phyloP scores from a whole-genome alignment of 2,888 invertebrate genomes.

The Drosophila atripex region DNA sequence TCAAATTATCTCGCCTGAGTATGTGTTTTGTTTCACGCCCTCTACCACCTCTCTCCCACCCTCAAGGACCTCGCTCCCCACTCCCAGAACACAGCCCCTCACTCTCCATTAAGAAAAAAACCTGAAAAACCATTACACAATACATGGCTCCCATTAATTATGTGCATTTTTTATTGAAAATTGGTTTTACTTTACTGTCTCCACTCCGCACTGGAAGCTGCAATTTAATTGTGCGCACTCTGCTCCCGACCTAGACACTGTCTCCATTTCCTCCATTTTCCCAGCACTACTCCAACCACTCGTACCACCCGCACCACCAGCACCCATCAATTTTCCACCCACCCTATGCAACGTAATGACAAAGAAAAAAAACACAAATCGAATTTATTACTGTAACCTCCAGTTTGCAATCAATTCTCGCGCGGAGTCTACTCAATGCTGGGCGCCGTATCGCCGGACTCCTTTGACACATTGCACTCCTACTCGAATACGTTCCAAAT shows the following conservation, averaged over 20 bases:
- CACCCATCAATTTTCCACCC: constrained; percentile 6
- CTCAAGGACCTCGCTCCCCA: background rate
- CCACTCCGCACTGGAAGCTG: constrained; percentile 31
- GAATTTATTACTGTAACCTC: constrained; percentile 75
- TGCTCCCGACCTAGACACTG: constrained; percentile 66
- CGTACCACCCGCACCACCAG: background rate
- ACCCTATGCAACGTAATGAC: constrained; percentile 13
- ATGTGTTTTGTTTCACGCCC: constrained; percentile 84
- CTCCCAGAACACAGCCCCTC: too few relatives aligned
- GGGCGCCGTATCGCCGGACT: constrained; percentile 95
- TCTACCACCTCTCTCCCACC: background rate
- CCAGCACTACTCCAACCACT: constrained; percentile 3
- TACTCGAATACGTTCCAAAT: constrained; percentile 98
- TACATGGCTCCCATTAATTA: constrained; percentile 64
- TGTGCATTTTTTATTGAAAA: constrained; percentile 76
- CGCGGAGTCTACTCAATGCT: constrained; percentile 95
- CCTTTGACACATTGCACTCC: constrained; percentile 96
- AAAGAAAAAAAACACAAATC: constrained; percentile 32
- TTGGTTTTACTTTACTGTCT: constrained; percentile 45
- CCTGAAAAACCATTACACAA: constrained; percentile 13
- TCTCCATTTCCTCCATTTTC: constrained; percentile 26
- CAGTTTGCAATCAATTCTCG: constrained; percentile 96
- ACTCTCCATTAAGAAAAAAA: background rate
- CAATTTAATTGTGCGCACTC: constrained; percentile 71
- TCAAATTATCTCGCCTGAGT: constrained; percentile 96